Evolutionary conservation across 2,888 invertebrate species (phyloP), one percentile per base, ranked within the genome.

Genomic region (Mechanitis messenoides): DNA sequence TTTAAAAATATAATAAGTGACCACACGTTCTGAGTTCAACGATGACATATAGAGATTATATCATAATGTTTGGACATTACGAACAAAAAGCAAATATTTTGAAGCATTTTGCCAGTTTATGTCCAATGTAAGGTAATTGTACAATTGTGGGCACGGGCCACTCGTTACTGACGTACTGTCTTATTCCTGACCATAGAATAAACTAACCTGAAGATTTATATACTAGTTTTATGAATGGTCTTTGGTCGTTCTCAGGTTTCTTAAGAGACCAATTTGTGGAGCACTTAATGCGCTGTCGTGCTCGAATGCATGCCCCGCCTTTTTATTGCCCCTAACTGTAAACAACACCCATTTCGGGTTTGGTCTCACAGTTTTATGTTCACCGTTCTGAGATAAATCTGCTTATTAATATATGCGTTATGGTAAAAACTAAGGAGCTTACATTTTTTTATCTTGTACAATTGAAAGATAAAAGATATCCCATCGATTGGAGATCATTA

Each of bases 261-360:
- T 82, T 85, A 83, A 83, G 82, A 83, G 84, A 78, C 85, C 85
- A 87, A 87, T 87, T 89, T 87, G 87, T 87, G 81, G 78, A 78
- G 78, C 78, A 74, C 79, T 83, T 85, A 83, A 83, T 84, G 86
- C 78, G 76, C 75, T 81, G 85, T 85, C 87, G 85, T 87, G 86
- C 80, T 71, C 77, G 75, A 82, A 83, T 83, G 83, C 83, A 82
- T 83, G 87, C 84, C 79, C 87, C 86, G 87, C 87, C 87, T 87
- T 87, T 88, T 88, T 89, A 87, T 88, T 87, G 87, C 85, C 86
- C 84, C 86, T 86, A 85, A 86, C 86, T 84, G 86, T 87, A 84
- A 80, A 87, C 84, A 83, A 87, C 87, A 87, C 87, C 88, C 87
- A 89, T 86, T 84, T 79, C 77, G 69, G 64, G 62, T 68, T 66